A percentile compares a stretch with the other conserved stretches of the same genome.
phyloP scores from a whole-genome alignment of 2,888 invertebrate genomes.

The Caenorhabditis afra region DNA sequence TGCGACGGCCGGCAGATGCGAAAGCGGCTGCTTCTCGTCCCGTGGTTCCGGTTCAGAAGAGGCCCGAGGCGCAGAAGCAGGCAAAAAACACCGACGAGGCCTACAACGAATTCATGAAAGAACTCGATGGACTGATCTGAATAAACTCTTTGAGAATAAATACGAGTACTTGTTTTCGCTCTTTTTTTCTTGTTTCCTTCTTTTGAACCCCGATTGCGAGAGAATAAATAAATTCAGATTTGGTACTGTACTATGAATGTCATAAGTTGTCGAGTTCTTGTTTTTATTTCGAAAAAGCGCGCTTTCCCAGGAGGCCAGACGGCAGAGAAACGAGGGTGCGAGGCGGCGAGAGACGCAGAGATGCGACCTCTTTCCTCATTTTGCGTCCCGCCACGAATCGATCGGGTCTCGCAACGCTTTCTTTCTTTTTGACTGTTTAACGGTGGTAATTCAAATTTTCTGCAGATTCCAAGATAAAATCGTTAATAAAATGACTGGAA shows the following conservation, averaged over 20 bases:
- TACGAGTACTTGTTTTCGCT: conserved; percentile 20
- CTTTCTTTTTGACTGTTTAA: conserved; percentile 17
- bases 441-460: conserved; percentile 12
- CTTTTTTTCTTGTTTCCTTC: background rate
- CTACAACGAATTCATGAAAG: conserved; percentile 98
- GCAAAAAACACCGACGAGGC: conserved; percentile 91
- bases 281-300: conserved; percentile 2
- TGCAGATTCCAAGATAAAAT: conserved; percentile 11
- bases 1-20: conserved; percentile 81
- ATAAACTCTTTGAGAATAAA: background rate
- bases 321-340: no score
- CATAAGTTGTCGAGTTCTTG: conserved; percentile 1
- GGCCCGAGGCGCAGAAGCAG: conserved; percentile 60
- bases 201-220: background rate
- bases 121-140: conserved; percentile 94
- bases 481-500: conserved; percentile 30
- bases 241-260: background rate
- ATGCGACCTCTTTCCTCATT: background rate
- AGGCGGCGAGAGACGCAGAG: conserved; percentile 6
- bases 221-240: conserved; percentile 5
- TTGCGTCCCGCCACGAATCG: conserved; percentile 52
- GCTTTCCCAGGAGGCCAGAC: no score
- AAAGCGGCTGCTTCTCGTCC: conserved; percentile 33
- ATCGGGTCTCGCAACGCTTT: conserved; percentile 49
- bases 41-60: conserved; percentile 13